phyloP scores from a whole-genome alignment of 2,888 invertebrate species.

The Drosophila maculinotata region DNA sequence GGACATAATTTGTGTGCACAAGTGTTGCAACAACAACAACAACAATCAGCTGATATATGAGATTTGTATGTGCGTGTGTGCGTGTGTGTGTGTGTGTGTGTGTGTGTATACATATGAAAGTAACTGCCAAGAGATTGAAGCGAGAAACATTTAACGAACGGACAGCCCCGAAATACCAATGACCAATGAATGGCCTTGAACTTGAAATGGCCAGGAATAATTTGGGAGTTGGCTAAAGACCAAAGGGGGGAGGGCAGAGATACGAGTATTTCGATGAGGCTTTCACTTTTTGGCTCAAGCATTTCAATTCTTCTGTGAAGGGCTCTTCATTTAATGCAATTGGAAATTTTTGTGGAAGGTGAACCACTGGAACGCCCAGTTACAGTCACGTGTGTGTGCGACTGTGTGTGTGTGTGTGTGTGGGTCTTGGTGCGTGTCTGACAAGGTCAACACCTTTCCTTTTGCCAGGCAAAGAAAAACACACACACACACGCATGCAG shows the following conservation, averaged over 20 bases:
- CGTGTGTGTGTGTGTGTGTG: too few species aligned
- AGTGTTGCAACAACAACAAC: slow-evolving; percentile 62
- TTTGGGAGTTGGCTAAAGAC: slow-evolving; percentile 10
- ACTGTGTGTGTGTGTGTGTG: slow-evolving; percentile 24
- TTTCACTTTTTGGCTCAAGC: slow-evolving; percentile 42
- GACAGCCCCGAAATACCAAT: slow-evolving; percentile 50
- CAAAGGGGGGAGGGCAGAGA: not conserved
- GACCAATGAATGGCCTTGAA: slow-evolving; percentile 67
- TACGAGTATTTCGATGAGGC: not conserved
- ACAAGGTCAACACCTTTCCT: slow-evolving; percentile 82
- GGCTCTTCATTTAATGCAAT: slow-evolving; percentile 55
- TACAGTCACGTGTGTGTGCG: slow-evolving; percentile 17
- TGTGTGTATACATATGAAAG: slow-evolving; percentile 35
- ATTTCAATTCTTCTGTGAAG: slow-evolving; percentile 59
- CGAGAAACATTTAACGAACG: slow-evolving; percentile 2
- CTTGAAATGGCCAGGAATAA: slow-evolving; percentile 57
- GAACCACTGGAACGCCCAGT: slow-evolving; percentile 61
- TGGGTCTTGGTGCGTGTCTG: slow-evolving; percentile 40
- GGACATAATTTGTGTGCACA: slow-evolving; percentile 67
- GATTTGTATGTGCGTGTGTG: slow-evolving; percentile 2
- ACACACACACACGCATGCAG: slow-evolving; percentile 2
- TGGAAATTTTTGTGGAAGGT: slow-evolving; percentile 62
- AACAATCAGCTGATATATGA: slow-evolving; percentile 23
- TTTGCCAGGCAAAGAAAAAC: slow-evolving; percentile 40
- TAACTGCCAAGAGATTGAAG: slow-evolving; percentile 64